phyloP scores from a whole-genome alignment of 1,140 invertebrate genomes.

The Drosophila malerkotliana region DNA sequence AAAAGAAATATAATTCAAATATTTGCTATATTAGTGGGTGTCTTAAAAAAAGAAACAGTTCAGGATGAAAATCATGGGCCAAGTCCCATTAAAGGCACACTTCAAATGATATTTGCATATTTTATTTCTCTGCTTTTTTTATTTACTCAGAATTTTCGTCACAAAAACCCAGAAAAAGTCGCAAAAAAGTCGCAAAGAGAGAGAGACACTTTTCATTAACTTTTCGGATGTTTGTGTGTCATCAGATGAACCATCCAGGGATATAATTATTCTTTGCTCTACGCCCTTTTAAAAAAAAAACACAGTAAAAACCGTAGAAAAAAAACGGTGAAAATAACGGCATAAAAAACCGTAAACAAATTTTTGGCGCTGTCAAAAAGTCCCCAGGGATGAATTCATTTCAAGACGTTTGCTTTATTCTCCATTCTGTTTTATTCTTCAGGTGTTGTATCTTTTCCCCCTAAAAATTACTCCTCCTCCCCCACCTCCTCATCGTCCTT shows the following conservation, averaged over 20 bases:
- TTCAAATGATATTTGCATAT: constrained; percentile 56
- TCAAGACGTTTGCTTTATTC: constrained; percentile 44
- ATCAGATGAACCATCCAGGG: constrained; percentile 35
- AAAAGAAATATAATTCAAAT: constrained; percentile 32
- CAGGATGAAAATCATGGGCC: background rate
- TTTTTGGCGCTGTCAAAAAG: constrained; percentile 44
- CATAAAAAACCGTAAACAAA: constrained; percentile 33
- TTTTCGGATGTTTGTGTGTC: constrained; percentile 15
- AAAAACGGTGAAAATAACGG: background rate
- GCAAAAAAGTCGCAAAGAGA: too few relatives aligned
- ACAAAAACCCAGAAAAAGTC: background rate
- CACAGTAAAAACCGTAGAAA: background rate
- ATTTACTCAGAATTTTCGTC: constrained; percentile 5
- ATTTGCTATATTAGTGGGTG: constrained; percentile 47
- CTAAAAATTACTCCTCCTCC: background rate
- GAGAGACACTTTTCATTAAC: constrained; percentile 29
- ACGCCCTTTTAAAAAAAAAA: constrained; percentile 19
- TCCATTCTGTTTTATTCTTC: constrained; percentile 10
- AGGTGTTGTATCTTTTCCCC: constrained; percentile 10
- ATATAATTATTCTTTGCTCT: constrained; percentile 37
- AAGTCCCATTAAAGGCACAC: constrained; percentile 18
- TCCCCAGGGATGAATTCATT: constrained; percentile 62
- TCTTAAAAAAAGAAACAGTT: background rate
- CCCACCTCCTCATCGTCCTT: background rate
- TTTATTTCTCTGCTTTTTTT: constrained; percentile 28